Percentiles rank a stretch among this genome's conserved stretches.
Evolutionary conservation across 2,797 vertebrate species (phyloP).

Genomic region (Clarias laeviceps): DNA sequence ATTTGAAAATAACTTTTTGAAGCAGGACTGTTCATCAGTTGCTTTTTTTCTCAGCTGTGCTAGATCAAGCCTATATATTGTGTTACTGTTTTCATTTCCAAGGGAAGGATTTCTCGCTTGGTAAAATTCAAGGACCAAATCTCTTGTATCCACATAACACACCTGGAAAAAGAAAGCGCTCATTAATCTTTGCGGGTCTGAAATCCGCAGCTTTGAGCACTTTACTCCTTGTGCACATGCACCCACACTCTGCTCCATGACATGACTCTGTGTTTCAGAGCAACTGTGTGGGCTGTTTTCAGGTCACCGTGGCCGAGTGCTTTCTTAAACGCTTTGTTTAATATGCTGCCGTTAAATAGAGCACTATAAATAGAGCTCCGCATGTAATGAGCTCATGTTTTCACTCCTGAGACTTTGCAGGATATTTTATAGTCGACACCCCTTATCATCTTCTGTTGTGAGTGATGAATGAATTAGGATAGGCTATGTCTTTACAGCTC

Average conservation of each 20-base stretch:
- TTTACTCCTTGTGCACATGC: slow-evolving; percentile 72
- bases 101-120: slow-evolving; percentile 74
- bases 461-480: slow-evolving; percentile 67
- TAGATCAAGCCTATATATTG: slow-evolving; percentile 73
- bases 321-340: slow-evolving; percentile 78
- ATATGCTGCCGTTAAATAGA: slow-evolving; percentile 76
- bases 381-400: slow-evolving; percentile 76
- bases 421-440: slow-evolving; percentile 63
- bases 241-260: slow-evolving; percentile 58
- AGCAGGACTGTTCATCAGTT: slow-evolving; percentile 57
- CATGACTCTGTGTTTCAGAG: slow-evolving; percentile 69
- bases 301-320: slow-evolving; percentile 74
- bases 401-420: slow-evolving; percentile 59
- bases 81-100: slow-evolving; percentile 80
- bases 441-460: slow-evolving; percentile 64
- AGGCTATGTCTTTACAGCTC: slow-evolving; percentile 54
- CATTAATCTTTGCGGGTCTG: slow-evolving; percentile 74
- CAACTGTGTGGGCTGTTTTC: slow-evolving; percentile 73
- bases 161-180: slow-evolving; percentile 82
- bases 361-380: slow-evolving; percentile 73
- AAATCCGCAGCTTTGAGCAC: slow-evolving; percentile 72
- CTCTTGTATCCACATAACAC: slow-evolving; percentile 82
- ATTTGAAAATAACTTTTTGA: slow-evolving; percentile 47
- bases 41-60: slow-evolving; percentile 60
- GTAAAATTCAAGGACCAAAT: slow-evolving; percentile 74